Evolutionary conservation across 2,888 invertebrate genomes (phyloP).

Genomic region (Apotomis betuletana): DNA sequence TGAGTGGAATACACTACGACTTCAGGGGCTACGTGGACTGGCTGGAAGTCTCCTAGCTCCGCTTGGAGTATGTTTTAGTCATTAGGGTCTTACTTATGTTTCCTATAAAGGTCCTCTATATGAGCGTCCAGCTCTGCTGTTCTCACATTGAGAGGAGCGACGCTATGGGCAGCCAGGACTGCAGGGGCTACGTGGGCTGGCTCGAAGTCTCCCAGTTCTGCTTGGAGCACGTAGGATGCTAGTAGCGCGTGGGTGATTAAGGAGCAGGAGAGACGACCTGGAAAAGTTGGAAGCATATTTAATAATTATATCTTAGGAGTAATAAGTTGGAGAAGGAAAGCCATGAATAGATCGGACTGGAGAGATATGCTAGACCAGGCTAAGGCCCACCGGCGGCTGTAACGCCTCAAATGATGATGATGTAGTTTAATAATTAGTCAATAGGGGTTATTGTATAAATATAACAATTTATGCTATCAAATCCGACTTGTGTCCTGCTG

Average conservation of each 20-base stretch:
- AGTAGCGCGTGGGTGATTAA: constrained; percentile 97
- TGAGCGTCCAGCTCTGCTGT: constrained; percentile 94
- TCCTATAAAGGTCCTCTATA: constrained; percentile 95
- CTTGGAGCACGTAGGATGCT: constrained; percentile 94
- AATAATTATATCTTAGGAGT: no score
- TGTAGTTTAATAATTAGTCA: no score
- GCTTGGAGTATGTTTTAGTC: constrained; percentile 95
- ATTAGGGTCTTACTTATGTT: constrained; percentile 94
- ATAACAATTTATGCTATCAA: no score
- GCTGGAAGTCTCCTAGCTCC: constrained; percentile 96
- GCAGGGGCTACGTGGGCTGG: constrained; percentile 85
- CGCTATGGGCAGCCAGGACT: constrained; percentile 92
- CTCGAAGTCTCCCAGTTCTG: constrained; percentile 97
- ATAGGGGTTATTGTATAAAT: no score
- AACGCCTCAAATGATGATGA: no score
- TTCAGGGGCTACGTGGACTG: constrained; percentile 84
- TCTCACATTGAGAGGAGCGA: constrained; percentile 91
- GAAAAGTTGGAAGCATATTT: background rate
- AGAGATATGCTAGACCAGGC: no score
- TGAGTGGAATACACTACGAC: constrained; percentile 88
- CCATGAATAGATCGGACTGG: no score
- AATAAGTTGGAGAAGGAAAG: no score
- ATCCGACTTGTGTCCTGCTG: no score
- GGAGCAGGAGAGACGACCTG: constrained; percentile 96
- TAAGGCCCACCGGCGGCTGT: no score